Evolutionary conservation across 2,113 vertebrate species (phyloP).

Genomic region (Orcinus orca): DNA sequence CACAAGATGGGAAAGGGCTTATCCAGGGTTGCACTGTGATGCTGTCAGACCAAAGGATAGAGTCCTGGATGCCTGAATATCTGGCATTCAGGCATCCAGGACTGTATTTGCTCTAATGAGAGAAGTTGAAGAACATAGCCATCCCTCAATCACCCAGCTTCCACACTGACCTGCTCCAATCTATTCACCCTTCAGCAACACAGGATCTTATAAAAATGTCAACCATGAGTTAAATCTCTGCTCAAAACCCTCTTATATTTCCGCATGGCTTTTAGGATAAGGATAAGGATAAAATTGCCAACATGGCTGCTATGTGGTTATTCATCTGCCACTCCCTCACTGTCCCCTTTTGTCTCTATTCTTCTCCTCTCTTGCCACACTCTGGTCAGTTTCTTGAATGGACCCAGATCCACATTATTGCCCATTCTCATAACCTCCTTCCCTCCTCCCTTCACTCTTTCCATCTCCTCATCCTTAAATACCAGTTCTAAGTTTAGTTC

Average conservation of each 20-base stretch:
- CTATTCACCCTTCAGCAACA: background rate
- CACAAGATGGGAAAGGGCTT: background rate
- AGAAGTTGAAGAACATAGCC: background rate
- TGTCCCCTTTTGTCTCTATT: background rate
- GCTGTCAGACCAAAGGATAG: background rate
- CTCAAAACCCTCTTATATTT: background rate
- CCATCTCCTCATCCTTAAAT: too few species aligned
- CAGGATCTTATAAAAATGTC: background rate
- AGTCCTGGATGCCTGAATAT: background rate
- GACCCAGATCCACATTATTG: too few species aligned
- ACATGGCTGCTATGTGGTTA: rapidly evolving
- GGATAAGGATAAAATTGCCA: background rate
- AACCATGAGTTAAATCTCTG: background rate
- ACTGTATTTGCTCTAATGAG: background rate
- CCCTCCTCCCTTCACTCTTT: background rate
- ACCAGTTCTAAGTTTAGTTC: background rate
- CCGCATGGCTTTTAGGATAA: background rate
- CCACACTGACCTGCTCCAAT: background rate
- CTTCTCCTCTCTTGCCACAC: background rate
- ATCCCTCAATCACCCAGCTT: background rate
- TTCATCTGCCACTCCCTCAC: background rate
- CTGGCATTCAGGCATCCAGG: background rate
- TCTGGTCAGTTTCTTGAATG: background rate
- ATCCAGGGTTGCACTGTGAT: background rate
- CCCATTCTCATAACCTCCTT: background rate